Evolutionary conservation across 2,113 vertebrate species (phyloP).

Genomic region (Neolamprologus tretocephalus): DNA sequence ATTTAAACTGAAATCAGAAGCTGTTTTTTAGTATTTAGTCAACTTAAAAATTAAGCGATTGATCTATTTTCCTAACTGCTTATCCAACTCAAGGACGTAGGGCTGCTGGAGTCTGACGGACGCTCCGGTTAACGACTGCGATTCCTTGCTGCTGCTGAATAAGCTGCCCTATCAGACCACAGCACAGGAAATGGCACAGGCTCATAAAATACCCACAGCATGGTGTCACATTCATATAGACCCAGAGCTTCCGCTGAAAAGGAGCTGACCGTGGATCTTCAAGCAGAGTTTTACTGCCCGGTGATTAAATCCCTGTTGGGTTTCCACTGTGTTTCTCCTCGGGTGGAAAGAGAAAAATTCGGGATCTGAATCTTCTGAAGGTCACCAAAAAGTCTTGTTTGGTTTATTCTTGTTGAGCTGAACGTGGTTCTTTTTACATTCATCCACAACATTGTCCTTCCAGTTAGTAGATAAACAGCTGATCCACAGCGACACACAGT

Average conservation of each 20-base stretch:
- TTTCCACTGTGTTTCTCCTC: accelerated
- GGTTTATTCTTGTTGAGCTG: accelerated
- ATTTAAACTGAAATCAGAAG: neutral
- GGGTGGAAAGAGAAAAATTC: neutral
- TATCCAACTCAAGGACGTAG: neutral
- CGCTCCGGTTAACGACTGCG: neutral
- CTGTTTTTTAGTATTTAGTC: neutral
- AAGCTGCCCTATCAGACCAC: neutral
- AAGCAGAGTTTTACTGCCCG: neutral
- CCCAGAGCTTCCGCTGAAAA: accelerated
- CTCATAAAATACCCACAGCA: neutral
- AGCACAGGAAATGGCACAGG: accelerated
- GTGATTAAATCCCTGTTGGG: neutral
- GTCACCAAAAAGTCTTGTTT: neutral
- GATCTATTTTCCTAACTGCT: neutral
- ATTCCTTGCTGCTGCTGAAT: neutral
- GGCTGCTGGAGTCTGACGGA: neutral
- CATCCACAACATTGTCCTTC: neutral
- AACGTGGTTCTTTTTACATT: accelerated
- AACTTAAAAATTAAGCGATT: neutral
- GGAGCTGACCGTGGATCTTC: neutral
- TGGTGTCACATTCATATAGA: neutral
- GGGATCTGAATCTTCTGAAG: neutral
- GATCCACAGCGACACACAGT: neutral
- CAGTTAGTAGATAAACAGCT: neutral